These are phyloP conservation scores for Lytechinus pictus DNA, from an alignment of 35 echinoderm and acorn worm genomes.

Conservation along the genomic window DNA sequence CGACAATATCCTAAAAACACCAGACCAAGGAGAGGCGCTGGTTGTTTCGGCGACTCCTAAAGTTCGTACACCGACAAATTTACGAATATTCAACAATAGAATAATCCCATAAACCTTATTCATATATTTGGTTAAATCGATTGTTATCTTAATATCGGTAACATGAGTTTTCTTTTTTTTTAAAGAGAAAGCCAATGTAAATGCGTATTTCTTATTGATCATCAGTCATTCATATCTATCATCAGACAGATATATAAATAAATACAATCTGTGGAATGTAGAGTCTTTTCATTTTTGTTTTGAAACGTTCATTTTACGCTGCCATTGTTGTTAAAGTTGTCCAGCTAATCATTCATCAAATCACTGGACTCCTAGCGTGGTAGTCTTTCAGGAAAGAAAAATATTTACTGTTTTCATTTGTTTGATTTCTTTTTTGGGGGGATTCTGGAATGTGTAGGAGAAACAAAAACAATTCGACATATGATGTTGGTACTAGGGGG, in stretches of 20 bases:
- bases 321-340: neutral
- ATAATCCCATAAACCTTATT: no score
- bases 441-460: neutral
- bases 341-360: constrained; percentile 21
- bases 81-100: no score
- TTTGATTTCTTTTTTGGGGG: neutral
- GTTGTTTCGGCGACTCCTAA: no score
- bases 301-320: neutral
- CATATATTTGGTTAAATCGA: no score
- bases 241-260: neutral
- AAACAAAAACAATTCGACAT: neutral
- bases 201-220: neutral
- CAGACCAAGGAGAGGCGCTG: no score
- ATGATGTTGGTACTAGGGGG: neutral
- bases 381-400: neutral
- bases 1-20: no score
- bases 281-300: neutral
- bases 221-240: constrained; percentile 19
- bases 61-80: no score
- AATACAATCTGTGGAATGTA: neutral
- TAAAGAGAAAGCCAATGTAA: neutral
- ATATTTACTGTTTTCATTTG: constrained; percentile 35
- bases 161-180: neutral
- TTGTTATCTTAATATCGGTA: no score
- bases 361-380: constrained; percentile 6